A percentile compares a stretch with the other conserved stretches of the same genome.
These are phyloP conservation scores for Nemurella pictetii DNA, from an alignment of 2,888 invertebrate genomes.

Conservation along the genomic window DNA sequence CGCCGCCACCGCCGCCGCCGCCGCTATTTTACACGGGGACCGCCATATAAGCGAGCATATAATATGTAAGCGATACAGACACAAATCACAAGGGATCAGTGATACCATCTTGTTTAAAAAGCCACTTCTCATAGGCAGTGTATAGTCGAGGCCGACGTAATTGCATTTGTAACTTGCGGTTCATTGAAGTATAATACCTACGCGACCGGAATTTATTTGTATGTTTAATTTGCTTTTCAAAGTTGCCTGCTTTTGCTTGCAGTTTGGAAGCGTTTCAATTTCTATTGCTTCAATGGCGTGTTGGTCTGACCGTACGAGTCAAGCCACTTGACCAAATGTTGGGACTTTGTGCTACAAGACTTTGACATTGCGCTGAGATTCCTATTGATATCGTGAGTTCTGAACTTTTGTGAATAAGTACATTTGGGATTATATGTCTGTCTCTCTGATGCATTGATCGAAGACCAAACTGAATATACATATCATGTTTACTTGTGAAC, in stretches of 20 bases:
- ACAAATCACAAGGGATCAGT: not conserved
- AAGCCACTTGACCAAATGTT: not conserved
- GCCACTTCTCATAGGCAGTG: not conserved
- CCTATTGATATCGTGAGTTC: not conserved
- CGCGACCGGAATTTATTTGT: not conserved
- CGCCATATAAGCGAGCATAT: not conserved
- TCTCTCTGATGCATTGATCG: no score
- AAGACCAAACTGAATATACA: no score
- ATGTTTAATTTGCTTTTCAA: not conserved
- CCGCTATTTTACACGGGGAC: not conserved
- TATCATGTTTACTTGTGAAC: no score
- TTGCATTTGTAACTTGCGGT: not conserved
- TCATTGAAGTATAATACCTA: not conserved
- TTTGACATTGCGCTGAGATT: no score
- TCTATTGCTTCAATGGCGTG: not conserved
- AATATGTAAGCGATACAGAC: not conserved
- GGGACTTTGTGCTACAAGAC: not conserved
- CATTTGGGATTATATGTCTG: no score
- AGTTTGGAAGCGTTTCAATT: not conserved
- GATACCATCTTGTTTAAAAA: not conserved
- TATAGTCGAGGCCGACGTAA: not conserved
- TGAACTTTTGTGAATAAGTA: not conserved
- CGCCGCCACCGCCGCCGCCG: not conserved
- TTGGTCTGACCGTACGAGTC: not conserved
- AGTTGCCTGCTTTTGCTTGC: not conserved